Evolutionary conservation across 2,888 invertebrate genomes (phyloP).

Genomic region (Trypoxylon attenuatum): DNA sequence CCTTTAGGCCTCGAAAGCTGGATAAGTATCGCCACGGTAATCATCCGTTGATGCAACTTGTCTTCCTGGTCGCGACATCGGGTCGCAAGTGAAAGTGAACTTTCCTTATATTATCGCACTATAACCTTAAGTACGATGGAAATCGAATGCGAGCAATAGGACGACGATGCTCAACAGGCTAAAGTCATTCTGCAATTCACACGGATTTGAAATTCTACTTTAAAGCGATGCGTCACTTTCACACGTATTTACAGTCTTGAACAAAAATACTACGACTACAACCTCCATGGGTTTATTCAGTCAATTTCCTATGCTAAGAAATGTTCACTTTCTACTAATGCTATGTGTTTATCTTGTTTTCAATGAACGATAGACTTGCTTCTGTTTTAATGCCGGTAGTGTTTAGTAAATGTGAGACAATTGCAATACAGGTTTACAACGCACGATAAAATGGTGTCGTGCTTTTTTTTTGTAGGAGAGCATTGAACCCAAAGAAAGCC

Average conservation of each 20-base stretch:
- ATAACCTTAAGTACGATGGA: conserved; percentile 51
- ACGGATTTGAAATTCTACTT: not conserved
- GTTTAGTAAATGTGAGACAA: no score
- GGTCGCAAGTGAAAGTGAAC: conserved; percentile 67
- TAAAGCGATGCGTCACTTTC: not conserved
- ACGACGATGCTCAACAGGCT: conserved; percentile 2
- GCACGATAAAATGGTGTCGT: not conserved
- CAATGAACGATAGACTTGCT: no score
- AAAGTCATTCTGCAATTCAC: not conserved
- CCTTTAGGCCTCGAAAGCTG: conserved; percentile 41
- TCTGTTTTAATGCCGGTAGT: no score
- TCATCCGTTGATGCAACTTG: conserved; percentile 56
- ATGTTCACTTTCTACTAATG: no score
- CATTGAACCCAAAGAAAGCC: conserved; percentile 58
- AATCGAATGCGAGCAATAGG: conserved; percentile 52
- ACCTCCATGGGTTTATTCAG: no score
- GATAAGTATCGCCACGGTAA: conserved; percentile 43
- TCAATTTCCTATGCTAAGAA: no score
- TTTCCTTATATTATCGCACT: conserved; percentile 52
- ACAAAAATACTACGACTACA: no score
- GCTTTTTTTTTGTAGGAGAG: conserved; percentile 52
- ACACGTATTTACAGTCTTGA: not conserved
- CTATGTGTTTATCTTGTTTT: no score
- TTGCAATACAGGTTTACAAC: not conserved
- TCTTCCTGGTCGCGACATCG: conserved; percentile 62